Evolutionary conservation across 2,888 invertebrate genomes (phyloP), one percentile per base, ranked within the genome.

Genomic region (Chrysodeixis includens): DNA sequence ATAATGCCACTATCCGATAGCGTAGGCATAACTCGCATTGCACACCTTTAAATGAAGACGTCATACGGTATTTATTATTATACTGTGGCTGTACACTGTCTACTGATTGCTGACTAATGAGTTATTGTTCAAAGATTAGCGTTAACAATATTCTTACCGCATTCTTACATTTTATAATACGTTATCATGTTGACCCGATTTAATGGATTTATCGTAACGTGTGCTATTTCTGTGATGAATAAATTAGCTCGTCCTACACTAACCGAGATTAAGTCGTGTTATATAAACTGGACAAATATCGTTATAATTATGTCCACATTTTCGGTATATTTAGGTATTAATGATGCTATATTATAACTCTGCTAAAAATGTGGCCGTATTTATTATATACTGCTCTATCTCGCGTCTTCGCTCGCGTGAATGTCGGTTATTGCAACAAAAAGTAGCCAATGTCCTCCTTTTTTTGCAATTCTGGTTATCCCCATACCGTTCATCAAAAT

Each of bases 61-160:
- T n/a, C n/a, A n/a, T n/a, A n/a, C n/a, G n/a, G n/a, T n/a, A n/a
- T n/a, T n/a, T n/a, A n/a, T n/a, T n/a, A n/a, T n/a, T n/a, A n/a
- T n/a, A n/a, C n/a, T n/a, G n/a, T n/a, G n/a, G 46, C 9, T 22
- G 32, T 30, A 26, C 2, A 26, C 26, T 63, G 59, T 44, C 60
- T 66, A 63, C 22, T 66, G 62, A 62, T 54, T 30, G 32, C 62
- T 40, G 49, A 44, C 44, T 62, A 64, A 72, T 53, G 10, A 51
- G 22, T 62, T 49, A 60, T 59, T 59, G 70, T 74, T 65, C 61
- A 66, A 54, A 65, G 55, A 70, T 78, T 64, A 67, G 49, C n/a
- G 18, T 26, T 8, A 10, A 53, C 52, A 12, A 20, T 7, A 20
- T 20, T 49, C 9, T 49, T 10, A 49, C 16, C 6, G 18, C 16